A percentile compares a stretch with the other conserved stretches of the same genome.
These are phyloP conservation scores for Carterocephalus palaemon DNA, from an alignment of 2,888 invertebrate species.

Conservation along the genomic window DNA sequence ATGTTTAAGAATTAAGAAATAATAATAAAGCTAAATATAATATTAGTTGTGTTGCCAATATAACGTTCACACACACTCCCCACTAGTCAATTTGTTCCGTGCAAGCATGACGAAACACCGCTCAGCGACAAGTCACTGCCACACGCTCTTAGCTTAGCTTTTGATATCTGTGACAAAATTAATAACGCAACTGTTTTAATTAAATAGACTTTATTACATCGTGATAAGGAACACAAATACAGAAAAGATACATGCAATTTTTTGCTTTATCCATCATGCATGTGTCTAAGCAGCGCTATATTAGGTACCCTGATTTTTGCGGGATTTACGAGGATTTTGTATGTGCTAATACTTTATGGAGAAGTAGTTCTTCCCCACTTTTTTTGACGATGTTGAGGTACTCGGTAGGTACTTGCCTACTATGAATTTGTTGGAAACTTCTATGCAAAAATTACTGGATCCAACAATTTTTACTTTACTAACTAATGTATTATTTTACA, in stretches of 20 bases:
- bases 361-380: too few species aligned
- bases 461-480: too few species aligned
- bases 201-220: constrained; percentile 29
- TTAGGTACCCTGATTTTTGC: constrained; percentile 1
- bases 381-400: too few species aligned
- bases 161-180: constrained; percentile 42
- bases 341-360: too few species aligned
- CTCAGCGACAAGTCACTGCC: constrained; percentile 63
- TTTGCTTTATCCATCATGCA: constrained; percentile 14
- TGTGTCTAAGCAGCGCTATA: constrained; percentile 1
- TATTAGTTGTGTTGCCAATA: constrained; percentile 23
- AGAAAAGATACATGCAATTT: background rate
- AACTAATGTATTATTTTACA: too few species aligned
- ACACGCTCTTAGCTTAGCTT: constrained; percentile 47
- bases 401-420: too few species aligned
- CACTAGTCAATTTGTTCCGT: constrained; percentile 72
- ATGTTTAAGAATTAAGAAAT: too few species aligned
- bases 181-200: constrained; percentile 51
- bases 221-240: background rate
- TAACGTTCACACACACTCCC: constrained; percentile 42
- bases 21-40: constrained; percentile 4
- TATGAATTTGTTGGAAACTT: too few species aligned
- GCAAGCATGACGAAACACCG: constrained; percentile 66
- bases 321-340: background rate
- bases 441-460: too few species aligned